phyloP scores from a whole-genome alignment of 2,113 vertebrate species.

The Prolemur simus region DNA sequence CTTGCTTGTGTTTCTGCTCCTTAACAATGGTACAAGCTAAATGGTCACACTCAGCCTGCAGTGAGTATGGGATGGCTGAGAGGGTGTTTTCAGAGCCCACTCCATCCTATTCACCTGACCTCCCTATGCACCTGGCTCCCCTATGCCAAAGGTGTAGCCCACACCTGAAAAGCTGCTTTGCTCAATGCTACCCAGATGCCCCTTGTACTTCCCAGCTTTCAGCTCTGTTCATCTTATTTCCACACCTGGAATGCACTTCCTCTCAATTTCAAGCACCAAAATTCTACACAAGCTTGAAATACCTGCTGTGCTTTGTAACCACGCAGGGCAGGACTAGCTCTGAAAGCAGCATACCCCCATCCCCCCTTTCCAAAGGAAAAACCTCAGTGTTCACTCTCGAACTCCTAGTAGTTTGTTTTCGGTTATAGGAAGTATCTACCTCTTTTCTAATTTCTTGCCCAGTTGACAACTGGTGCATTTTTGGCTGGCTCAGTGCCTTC shows the following conservation, averaged over 20 bases:
- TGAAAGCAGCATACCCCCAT: background rate
- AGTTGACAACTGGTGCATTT: too few relatives aligned
- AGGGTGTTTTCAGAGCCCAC: background rate
- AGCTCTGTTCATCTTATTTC: background rate
- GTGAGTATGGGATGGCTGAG: background rate
- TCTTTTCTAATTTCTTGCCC: background rate
- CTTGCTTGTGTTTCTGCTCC: background rate
- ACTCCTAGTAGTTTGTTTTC: too few relatives aligned
- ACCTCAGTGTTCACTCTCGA: background rate
- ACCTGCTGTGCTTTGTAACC: rapidly evolving
- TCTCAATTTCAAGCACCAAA: background rate
- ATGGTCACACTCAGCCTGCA: background rate
- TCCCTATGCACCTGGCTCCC: too few relatives aligned
- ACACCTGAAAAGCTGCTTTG: background rate
- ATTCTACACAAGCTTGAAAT: background rate
- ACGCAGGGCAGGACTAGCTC: rapidly evolving
- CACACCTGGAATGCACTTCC: background rate
- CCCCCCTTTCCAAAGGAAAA: background rate
- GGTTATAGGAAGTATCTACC: background rate
- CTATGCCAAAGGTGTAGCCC: background rate
- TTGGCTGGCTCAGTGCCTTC: background rate
- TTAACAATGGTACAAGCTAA: rapidly evolving
- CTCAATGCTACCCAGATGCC: background rate
- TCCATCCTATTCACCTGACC: background rate
- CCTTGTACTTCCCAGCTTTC: background rate